Evolutionary conservation across 1,140 invertebrate genomes (phyloP).

Genomic region (Drosophila nigrodunni): DNA sequence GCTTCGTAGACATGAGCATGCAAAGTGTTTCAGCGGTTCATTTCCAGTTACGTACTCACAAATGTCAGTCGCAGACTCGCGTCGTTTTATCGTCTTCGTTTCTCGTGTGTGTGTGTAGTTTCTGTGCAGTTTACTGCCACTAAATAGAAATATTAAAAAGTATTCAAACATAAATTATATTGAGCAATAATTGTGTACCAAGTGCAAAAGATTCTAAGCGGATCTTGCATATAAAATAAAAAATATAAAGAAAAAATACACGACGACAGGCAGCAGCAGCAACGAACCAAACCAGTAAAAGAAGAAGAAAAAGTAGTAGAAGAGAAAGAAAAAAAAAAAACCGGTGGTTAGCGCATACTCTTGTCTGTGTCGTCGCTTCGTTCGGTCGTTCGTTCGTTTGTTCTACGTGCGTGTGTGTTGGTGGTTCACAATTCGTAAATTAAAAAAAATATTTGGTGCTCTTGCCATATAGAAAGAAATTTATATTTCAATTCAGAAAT

Average conservation of each 20-base stretch:
- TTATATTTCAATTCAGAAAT: constrained; percentile 21
- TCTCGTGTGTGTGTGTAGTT: constrained; percentile 56
- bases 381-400: constrained; percentile 28
- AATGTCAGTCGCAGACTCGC: constrained; percentile 65
- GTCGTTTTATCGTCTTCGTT: constrained; percentile 57
- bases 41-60: constrained; percentile 72
- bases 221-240: constrained; percentile 28
- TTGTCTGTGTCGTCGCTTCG: constrained; percentile 61
- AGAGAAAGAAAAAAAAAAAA: constrained; percentile 72
- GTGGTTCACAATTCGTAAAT: constrained; percentile 67
- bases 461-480: constrained; percentile 61
- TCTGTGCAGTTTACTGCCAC: constrained; percentile 42
- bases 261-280: constrained; percentile 50
- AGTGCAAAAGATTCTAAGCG: constrained; percentile 29
- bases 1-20: constrained; percentile 61
- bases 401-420: constrained; percentile 50
- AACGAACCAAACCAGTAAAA: constrained; percentile 51
- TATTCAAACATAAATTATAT: constrained; percentile 24
- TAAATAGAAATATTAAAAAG: constrained; percentile 48
- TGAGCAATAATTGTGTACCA: constrained; percentile 25
- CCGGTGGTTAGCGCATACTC: constrained; percentile 72
- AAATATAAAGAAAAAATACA: constrained; percentile 35
- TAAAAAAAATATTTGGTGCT: constrained; percentile 54
- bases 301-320: constrained; percentile 54
- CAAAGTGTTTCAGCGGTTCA: constrained; percentile 66